phyloP scores from a whole-genome alignment of 2,888 invertebrate genomes.

The Apotomis turbidana region DNA sequence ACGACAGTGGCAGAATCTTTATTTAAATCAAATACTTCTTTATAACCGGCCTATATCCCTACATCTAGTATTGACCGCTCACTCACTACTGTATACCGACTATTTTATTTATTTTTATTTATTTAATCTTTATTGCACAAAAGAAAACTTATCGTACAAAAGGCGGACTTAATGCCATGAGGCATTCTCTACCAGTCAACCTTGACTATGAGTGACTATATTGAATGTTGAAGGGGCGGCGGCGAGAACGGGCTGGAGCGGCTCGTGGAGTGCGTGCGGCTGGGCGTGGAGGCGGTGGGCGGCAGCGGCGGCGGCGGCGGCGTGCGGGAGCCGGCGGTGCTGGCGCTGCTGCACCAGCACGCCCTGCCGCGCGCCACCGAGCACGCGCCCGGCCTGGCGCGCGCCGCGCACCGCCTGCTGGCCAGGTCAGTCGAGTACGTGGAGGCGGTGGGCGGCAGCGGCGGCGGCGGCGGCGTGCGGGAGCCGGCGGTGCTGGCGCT shows the following conservation, averaged over 20 bases:
- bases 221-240: slow-evolving; percentile 66
- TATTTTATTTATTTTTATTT: too few relatives aligned
- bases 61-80: too few relatives aligned
- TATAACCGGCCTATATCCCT: too few relatives aligned
- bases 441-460: slow-evolving; percentile 58
- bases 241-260: slow-evolving; percentile 82
- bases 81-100: too few relatives aligned
- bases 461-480: slow-evolving; percentile 56
- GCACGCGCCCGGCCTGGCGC: slow-evolving; percentile 66
- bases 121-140: too few relatives aligned
- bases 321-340: slow-evolving; percentile 68
- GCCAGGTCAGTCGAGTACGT: slow-evolving; percentile 65
- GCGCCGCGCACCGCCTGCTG: slow-evolving; percentile 71
- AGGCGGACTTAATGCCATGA: too few relatives aligned
- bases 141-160: too few relatives aligned
- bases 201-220: background rate
- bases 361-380: slow-evolving; percentile 67
- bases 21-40: too few relatives aligned
- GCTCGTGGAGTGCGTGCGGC: slow-evolving; percentile 76
- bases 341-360: slow-evolving; percentile 70
- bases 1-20: too few relatives aligned
- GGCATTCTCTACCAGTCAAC: too few relatives aligned
- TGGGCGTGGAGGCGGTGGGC: slow-evolving; percentile 78
- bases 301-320: slow-evolving; percentile 81
- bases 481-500: slow-evolving; percentile 69